Evolutionary conservation across 2,888 invertebrate species (phyloP).

Genomic region (Nemoura dubitans): DNA sequence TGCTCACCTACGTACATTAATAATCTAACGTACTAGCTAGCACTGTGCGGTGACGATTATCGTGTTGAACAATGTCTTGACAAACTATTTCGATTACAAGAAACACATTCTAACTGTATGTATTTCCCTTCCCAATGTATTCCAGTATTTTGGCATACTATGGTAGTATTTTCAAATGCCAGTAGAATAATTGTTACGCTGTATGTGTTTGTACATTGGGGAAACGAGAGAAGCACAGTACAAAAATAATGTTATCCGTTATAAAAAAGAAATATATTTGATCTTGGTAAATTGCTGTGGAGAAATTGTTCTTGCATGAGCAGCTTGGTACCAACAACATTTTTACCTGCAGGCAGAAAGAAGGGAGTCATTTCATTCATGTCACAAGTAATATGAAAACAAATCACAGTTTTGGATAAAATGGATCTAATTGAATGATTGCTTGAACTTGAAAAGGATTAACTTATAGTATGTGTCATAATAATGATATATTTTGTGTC

Average conservation of each 20-base stretch:
- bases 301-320: constrained; percentile 28
- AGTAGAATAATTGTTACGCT: constrained; percentile 45
- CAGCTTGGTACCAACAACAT: constrained; percentile 29
- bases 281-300: constrained; percentile 43
- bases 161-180: constrained; percentile 47
- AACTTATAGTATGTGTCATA: neutral
- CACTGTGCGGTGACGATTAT: constrained; percentile 41
- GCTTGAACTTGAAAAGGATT: neutral
- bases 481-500: too few species aligned
- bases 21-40: constrained; percentile 31
- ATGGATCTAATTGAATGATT: neutral
- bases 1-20: constrained; percentile 42
- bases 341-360: constrained; percentile 36
- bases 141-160: constrained; percentile 47
- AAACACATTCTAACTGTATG: constrained; percentile 47
- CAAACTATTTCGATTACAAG: constrained; percentile 43
- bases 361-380: neutral
- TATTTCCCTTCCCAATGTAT: constrained; percentile 45
- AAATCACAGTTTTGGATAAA: neutral
- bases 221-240: constrained; percentile 47
- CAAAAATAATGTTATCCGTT: constrained; percentile 46
- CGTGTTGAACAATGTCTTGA: constrained; percentile 42
- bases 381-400: constrained; percentile 16
- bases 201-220: constrained; percentile 47
- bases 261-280: constrained; percentile 44